Conservation (phyloP, 53 echinoderm and acorn worm species). For the Crossaster papposus region DNA sequence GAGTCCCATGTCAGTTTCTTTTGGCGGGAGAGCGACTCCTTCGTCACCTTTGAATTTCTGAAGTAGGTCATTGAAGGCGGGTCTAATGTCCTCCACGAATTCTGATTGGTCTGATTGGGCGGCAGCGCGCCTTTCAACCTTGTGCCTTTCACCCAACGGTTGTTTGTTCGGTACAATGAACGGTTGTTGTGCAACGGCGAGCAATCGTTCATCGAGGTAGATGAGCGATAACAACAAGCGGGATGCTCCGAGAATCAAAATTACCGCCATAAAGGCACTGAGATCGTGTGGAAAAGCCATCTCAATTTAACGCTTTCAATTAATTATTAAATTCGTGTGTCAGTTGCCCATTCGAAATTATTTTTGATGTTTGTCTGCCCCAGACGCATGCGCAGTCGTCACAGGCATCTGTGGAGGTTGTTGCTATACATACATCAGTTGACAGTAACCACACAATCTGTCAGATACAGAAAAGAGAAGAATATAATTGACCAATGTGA, state of each 20-base stretch:
- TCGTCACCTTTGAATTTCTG: background rate
- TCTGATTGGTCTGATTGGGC: background rate
- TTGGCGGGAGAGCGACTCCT: background rate
- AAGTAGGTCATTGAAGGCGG: slow-evolving; percentile 5
- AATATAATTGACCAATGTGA: too few relatives aligned
- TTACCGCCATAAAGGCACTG: slow-evolving; percentile 51
- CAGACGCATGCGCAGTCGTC: too few relatives aligned
- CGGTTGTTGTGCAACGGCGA: slow-evolving; percentile 31
- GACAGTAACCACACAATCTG: too few relatives aligned
- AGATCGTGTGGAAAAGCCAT: slow-evolving; percentile 56
- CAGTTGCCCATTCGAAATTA: background rate
- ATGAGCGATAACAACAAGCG: slow-evolving; percentile 66
- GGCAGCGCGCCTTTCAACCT: background rate
- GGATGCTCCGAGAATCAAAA: slow-evolving; percentile 53
- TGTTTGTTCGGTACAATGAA: background rate
- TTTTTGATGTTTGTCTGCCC: background rate
- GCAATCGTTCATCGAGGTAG: slow-evolving; percentile 62
- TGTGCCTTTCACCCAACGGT: slow-evolving; percentile 1
- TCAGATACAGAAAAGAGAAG: too few relatives aligned
- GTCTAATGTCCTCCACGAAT: background rate
- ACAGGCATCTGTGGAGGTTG: too few relatives aligned
- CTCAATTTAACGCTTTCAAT: background rate
- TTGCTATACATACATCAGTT: too few relatives aligned
- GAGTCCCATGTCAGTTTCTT: background rate
- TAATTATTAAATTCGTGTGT: background rate